These are phyloP conservation scores for Plusia festucae DNA, from an alignment of 2,888 invertebrate species.

Conservation along the genomic window DNA sequence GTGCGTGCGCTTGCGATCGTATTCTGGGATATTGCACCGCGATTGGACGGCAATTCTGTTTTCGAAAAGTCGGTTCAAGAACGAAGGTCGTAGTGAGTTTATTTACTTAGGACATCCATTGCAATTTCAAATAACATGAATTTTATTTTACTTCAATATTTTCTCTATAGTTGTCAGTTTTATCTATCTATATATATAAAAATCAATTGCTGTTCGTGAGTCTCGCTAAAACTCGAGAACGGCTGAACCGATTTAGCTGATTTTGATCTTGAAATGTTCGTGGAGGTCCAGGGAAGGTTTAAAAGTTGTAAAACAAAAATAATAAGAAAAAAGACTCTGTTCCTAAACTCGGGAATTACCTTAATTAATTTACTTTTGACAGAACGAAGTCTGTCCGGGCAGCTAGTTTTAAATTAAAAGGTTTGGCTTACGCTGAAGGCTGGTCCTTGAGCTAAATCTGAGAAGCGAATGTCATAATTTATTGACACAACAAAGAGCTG, in stretches of 20 bases:
- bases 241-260: too few species aligned
- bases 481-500: neutral
- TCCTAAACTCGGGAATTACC: too few species aligned
- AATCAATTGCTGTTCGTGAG: too few species aligned
- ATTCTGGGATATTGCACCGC: slow-evolving; percentile 67
- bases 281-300: too few species aligned
- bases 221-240: too few species aligned
- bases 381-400: too few species aligned
- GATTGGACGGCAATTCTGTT: slow-evolving; percentile 47
- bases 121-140: neutral
- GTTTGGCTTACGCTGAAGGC: neutral
- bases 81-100: slow-evolving; percentile 53
- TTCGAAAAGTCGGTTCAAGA: slow-evolving; percentile 57
- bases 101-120: slow-evolving; percentile 24
- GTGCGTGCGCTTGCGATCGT: slow-evolving; percentile 62
- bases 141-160: neutral
- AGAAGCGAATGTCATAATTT: neutral
- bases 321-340: too few species aligned
- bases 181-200: neutral
- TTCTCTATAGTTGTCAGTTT: neutral
- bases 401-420: neutral
- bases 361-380: too few species aligned
- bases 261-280: too few species aligned
- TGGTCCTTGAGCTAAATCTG: slow-evolving; percentile 4
- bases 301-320: too few species aligned